Conservation (phyloP, 1,140 invertebrate species). For the Drosophila nannoptera region DNA sequence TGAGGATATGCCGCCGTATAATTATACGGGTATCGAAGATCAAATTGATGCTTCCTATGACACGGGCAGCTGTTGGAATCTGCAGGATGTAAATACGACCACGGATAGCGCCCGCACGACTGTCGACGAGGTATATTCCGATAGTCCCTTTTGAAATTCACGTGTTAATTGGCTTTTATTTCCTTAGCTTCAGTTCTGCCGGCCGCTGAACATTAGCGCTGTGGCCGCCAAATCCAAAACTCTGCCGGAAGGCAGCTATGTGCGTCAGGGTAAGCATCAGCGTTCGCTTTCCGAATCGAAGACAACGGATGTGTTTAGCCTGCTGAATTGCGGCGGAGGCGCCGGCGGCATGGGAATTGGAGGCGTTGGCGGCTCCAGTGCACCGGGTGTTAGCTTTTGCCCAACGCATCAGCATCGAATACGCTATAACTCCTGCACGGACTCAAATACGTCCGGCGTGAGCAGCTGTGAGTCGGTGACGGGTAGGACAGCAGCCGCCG, state of each 20-base stretch:
- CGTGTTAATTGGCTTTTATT: neutral
- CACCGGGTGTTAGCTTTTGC: constrained; percentile 5
- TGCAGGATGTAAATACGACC: constrained; percentile 57
- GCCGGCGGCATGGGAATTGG: too few species aligned
- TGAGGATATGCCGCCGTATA: constrained; percentile 71
- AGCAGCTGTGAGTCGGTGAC: constrained; percentile 87
- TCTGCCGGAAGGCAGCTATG: constrained; percentile 62
- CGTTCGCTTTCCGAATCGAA: constrained; percentile 84
- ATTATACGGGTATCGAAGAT: constrained; percentile 68
- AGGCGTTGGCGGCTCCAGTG: constrained; percentile 19
- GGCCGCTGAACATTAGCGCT: constrained; percentile 6
- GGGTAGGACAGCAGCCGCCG: constrained; percentile 69
- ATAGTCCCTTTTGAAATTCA: neutral
- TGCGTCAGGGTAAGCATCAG: constrained; percentile 79
- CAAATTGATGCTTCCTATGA: constrained; percentile 72
- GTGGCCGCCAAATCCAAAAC: constrained; percentile 69
- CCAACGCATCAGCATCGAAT: constrained; percentile 62
- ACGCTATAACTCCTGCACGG: constrained; percentile 81
- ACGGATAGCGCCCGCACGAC: constrained; percentile 52
- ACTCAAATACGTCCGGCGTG: constrained; percentile 88
- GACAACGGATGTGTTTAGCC: constrained; percentile 80
- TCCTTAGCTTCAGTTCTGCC: constrained; percentile 2
- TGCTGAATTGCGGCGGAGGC: constrained; percentile 23
- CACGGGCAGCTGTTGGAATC: constrained; percentile 68
- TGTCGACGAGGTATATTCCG: constrained; percentile 40